Percentiles rank a stretch among this genome's conserved stretches.
Conservation (phyloP, 2,888 invertebrate species). For the Apodemia mormo region DNA sequence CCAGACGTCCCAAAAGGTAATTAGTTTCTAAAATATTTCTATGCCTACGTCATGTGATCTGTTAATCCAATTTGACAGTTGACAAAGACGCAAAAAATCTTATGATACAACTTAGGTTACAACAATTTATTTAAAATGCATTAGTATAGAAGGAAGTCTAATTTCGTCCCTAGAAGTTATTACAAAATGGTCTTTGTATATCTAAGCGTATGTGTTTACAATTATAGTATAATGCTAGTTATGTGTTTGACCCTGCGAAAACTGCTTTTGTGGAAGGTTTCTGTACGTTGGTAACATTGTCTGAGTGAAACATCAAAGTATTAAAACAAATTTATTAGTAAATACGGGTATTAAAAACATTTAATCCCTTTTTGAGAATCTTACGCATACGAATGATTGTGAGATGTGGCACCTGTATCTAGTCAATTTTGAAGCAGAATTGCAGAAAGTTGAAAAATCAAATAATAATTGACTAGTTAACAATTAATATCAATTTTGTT, state of each 20-base stretch:
- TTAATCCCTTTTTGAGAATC: too few relatives aligned
- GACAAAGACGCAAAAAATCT: slow-evolving; percentile 13
- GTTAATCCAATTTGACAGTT: not conserved
- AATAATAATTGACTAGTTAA: too few relatives aligned
- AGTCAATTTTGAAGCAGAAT: too few relatives aligned
- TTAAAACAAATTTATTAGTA: too few relatives aligned
- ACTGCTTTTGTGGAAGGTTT: not conserved
- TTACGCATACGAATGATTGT: too few relatives aligned
- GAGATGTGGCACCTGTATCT: too few relatives aligned
- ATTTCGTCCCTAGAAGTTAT: slow-evolving; percentile 23
- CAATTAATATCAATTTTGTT: too few relatives aligned
- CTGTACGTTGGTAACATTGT: not conserved
- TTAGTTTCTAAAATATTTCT: not conserved
- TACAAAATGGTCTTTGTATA: slow-evolving; percentile 28
- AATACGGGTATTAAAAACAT: too few relatives aligned
- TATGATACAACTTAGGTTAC: slow-evolving; percentile 10
- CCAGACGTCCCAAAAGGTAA: not conserved
- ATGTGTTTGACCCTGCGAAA: not conserved
- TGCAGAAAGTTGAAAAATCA: too few relatives aligned
- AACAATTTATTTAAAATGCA: slow-evolving; percentile 17
- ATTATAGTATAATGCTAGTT: slow-evolving; percentile 8
- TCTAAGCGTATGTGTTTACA: slow-evolving; percentile 22
- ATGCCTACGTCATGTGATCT: slow-evolving; percentile 6
- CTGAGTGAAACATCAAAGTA: not conserved
- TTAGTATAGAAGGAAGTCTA: slow-evolving; percentile 21